Base-by-base conservation (phyloP, 2,888 invertebrate genomes). In the Encarsia formosa region DNA sequence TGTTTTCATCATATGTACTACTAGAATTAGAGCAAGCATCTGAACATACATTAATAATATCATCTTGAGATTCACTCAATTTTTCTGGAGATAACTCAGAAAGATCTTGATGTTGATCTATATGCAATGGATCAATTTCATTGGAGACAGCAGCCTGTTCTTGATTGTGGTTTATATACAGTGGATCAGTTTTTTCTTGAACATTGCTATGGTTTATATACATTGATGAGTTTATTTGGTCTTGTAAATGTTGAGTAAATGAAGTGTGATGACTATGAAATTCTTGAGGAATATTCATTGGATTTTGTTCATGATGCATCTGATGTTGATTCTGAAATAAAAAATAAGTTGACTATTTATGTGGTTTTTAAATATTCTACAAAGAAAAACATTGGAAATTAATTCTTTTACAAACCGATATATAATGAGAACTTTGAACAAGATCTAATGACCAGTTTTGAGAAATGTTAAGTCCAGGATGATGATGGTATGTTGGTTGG, bases 391-490 rank as follows among this genome's bases (percentile, higher is more conserved):
- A 29, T 29, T 29, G 8, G 13, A 13, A 29, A 9, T 6, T 6
- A 11, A n/a, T 3, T 15, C 31, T 20, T 46, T 49, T 43, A 53
- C 52, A 24, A 52, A 71, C 71, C 62, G 72, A 70, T 19, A 66
- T 52, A 54, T 69, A 69, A 57, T 71, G 70, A 50, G 58, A 63
- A 45, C 65, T 64, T 61, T 73, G 73, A 20, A 69, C 73, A 38
- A 71, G 61, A 62, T 71, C 72, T 26, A 73, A 53, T 2, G 73
- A 71, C 73, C 73, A 73, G 59, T 62, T 69, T 54, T 70, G 73
- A 1, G 65, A 59, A 23, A 70, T 63, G 29, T 62, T 67, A 32
- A 71, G 54, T 13, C 61, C 62, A 15, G 65, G 52, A 52, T 70
- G 70, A 24, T 47, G 54, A 35, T 58, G 66, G 49, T 68, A 64